Base-by-base conservation (phyloP, 2,888 invertebrate species). In the Ichneumoninae sp. region DNA sequence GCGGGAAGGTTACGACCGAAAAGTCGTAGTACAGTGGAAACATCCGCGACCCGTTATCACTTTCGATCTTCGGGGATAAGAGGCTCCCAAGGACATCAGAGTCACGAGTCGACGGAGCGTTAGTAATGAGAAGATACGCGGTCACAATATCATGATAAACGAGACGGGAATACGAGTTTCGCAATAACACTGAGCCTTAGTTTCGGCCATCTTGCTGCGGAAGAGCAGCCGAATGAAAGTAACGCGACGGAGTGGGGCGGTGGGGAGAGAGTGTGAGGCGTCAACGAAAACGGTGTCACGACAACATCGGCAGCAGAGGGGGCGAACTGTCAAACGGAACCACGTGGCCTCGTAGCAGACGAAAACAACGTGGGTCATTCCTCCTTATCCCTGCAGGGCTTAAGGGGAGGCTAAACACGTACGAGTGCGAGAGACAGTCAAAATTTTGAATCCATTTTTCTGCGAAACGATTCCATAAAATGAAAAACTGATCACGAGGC, bases 301-400 rank as follows among this genome's bases (percentile, higher is more conserved):
- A 70, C 60, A 74, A 60, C 13, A 57, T 57, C 69, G 22, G 22
- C 13, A 13, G 44, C 3, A 16, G 33, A 54, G 57, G 70, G 16
- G 26, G 54, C 13, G 81, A 88, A 60, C 88, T 90, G 90, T 89
- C 90, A 90, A 89, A 88, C 83, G 81, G 76, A 87, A 85, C 90
- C 90, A 90, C 90, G 90, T 90, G 90, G 85, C 60, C 69, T 82
- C 16, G 74, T 86, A 88, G 89, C 88, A 89, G 89, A 89, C 89
- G 88, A 87, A 85, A 87, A 81, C 66, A 44, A 47, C 30, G 40
- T 10, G 26, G 22, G 22, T n/a, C 22, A 36, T 52, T 30, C 70
- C n/a, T 13, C 19, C 40, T 57, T 73, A 19, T 19, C 16, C 52
- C 40, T 13, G 40, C 44, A 22, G 71, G 30, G n/a, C 57, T 57